Base-by-base conservation (phyloP, 2,888 invertebrate species). In the Ophion ventricosus region DNA sequence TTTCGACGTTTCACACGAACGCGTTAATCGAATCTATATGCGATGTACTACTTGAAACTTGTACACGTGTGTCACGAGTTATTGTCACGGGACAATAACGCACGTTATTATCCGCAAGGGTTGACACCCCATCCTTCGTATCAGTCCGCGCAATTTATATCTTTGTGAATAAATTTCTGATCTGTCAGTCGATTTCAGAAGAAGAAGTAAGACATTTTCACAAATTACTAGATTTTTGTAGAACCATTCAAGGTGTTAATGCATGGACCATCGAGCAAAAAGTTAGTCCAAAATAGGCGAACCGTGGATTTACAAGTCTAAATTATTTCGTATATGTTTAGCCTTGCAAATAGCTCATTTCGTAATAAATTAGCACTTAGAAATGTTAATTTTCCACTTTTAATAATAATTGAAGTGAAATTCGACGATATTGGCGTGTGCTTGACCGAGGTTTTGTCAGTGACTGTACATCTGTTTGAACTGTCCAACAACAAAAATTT, bases 1-100 rank as follows among this genome's bases (percentile, higher is more conserved):
- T 90, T 90, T 90, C 88, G 90, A 89, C 90, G 88, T 90, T 90
- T 90, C 90, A 90, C 90, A 85, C 85, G 87, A 81, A 85, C 80
- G 76, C 87, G 87, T 88, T 90, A 89, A 90, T 90, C 90, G 89
- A 90, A 89, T 35, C 35, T 90, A 83, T 90, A 81, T 80, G 77
- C 84, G 77, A 81, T 75, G 78, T 76, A 70, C 79, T 81, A 81
- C 84, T 81, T 81, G 75, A 75, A 82, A 79, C 79, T 78, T 70
- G 26, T 59, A 70, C 77, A 81, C 75, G 81, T 79, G 75, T 76
- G 54, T 49, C 40, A 56, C 43, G 66, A 78, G 57, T 69, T 84
- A 80, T 78, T 69, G 72, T 70, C 78, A 35, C 35, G 35, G 8
- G 81, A 84, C 76, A 79, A 84, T 75, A 35, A 54, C n/a, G 63